Evolutionary conservation across 1,140 invertebrate species (phyloP), one percentile per base, ranked within the genome.

Genomic region (Aphis gossypii): DNA sequence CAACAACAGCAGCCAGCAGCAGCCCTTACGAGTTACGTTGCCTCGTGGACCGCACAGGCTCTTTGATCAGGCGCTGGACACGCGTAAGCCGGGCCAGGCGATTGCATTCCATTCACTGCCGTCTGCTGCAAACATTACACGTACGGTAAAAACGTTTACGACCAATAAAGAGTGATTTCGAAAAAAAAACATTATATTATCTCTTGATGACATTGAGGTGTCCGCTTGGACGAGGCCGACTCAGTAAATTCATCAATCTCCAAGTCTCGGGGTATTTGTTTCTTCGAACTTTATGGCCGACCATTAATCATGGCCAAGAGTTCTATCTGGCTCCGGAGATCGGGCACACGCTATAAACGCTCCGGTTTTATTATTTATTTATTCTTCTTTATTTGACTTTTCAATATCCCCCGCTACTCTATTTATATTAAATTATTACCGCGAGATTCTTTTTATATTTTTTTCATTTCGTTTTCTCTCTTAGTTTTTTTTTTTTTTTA

Each of bases 141-240:
- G 76, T 48, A n/a, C 48, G 46, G 82, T 93, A 93, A 92, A 92
- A 51, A 83, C 76, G 68, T 92, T 92, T 83, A 92, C 90, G 90
- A 92, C 90, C 90, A 51, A 83, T 83, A 92, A 93, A 93, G 92
- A 93, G 46, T 46, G 92, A 93, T 93, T 93, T 93, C 30, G 48
- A 93, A 56, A 93, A 84, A 41, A 38, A 84, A 83, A 56, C 82
- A 41, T 93, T 56, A 84, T 92, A 25, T 41, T 86, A 84, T 93
- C n/a, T 93, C 76, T 93, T 30, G 92, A 86, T 86, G 92, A 93
- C 92, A 93, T 93, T 93, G 92, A 93, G 92, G 92, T 93, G 92
- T 86, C 92, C 92, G 92, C 11, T 51, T 25, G 82, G 48, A 93
- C 92, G 92, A 93, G 92, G 92, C 82, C 92, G 92, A 93, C 82